Percentiles rank a stretch among this genome's conserved stretches.
Evolutionary conservation across 1,140 invertebrate species (phyloP).

Genomic region (Scaptomyza graminum): DNA sequence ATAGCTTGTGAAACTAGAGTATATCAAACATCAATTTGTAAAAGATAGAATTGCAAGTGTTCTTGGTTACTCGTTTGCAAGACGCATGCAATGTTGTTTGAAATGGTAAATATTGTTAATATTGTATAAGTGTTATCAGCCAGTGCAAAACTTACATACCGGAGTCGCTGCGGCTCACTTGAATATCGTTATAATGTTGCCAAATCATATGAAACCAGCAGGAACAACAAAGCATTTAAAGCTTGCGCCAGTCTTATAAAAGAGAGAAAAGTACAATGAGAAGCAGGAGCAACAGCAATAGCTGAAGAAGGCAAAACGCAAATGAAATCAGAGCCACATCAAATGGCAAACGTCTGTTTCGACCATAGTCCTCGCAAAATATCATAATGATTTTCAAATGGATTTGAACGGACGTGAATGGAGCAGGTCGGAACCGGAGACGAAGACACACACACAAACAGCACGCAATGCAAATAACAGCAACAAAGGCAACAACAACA

Average conservation of each 20-base stretch:
- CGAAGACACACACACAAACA: conserved; percentile 45
- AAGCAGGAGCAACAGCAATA: no score
- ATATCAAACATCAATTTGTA: no score
- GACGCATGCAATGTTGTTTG: no score
- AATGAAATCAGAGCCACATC: conserved; percentile 63
- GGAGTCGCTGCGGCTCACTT: conserved; percentile 24
- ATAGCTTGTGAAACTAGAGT: no score
- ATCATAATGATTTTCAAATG: conserved; percentile 58
- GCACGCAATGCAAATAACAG: conserved; percentile 30
- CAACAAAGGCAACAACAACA: conserved; percentile 18
- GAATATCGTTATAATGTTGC: conserved; percentile 59
- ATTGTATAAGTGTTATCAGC: no score
- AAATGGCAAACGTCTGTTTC: conserved; percentile 31
- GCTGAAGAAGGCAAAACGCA: conserved; percentile 22
- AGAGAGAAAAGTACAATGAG: not conserved
- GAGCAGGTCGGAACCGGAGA: conserved; percentile 31
- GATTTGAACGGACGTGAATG: conserved; percentile 14
- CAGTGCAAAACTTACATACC: no score
- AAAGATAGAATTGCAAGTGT: no score
- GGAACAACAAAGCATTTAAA: conserved; percentile 56
- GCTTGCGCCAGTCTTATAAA: conserved; percentile 56
- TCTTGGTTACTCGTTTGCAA: no score
- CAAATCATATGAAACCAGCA: conserved; percentile 32
- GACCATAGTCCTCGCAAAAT: conserved; percentile 26
- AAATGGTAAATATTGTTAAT: no score